Percentiles rank a stretch among this genome's conserved stretches.
Evolutionary conservation across 1,140 invertebrate species (phyloP).

Genomic region (roundworm (Caenorhabditis elegans)): WBcel235 BX284604.4:6599001-6599500

Average conservation of each 20-base stretch:
- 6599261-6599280: background rate
- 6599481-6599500: background rate
- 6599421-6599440: background rate
- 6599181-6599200: background rate
- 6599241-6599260: background rate
- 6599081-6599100: too few relatives aligned
- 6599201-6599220: background rate
- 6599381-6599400: background rate
- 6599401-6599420: too few relatives aligned
- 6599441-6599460: background rate
- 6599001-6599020: too few relatives aligned
- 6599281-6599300: background rate
- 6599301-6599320: background rate
- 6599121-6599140: too few relatives aligned
- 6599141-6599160: background rate
- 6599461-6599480: background rate
- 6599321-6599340: conserved; percentile 9
- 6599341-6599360: conserved; percentile 12
- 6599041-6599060: too few relatives aligned
- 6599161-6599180: background rate
- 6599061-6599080: too few relatives aligned
- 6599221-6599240: background rate
- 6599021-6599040: too few relatives aligned
- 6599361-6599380: background rate
- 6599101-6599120: too few relatives aligned